Evolutionary conservation across 1,140 invertebrate genomes (phyloP).

Genomic region (Apocrypta bakeri): DNA sequence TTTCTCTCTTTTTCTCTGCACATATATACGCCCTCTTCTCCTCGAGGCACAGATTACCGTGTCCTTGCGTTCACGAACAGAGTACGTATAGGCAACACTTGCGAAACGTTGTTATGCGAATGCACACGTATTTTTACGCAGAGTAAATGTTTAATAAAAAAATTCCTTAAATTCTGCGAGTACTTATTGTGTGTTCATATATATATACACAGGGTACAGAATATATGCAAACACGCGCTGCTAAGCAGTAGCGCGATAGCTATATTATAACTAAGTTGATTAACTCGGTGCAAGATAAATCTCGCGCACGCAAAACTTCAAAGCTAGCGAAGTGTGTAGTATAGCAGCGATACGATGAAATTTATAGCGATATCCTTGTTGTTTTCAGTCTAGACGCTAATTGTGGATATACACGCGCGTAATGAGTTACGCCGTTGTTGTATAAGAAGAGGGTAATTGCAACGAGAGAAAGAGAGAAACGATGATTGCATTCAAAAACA

Average conservation of each 20-base stretch:
- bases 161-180: not conserved
- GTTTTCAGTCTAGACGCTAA: slow-evolving; percentile 38
- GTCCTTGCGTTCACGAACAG: not conserved
- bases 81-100: not conserved
- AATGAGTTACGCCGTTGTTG: not conserved
- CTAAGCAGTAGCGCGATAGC: not conserved
- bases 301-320: not conserved
- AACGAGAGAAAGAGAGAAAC: not conserved
- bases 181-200: no score
- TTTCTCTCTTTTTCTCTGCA: not conserved
- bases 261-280: not conserved
- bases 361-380: slow-evolving; percentile 21
- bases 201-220: no score
- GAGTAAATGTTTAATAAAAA: not conserved
- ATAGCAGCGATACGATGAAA: slow-evolving; percentile 16
- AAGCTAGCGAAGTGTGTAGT: not conserved
- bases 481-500: slow-evolving; percentile 29
- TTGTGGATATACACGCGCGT: not conserved
- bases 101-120: no score
- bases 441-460: not conserved
- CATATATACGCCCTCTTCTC: no score
- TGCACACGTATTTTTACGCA: no score
- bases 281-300: slow-evolving; percentile 18
- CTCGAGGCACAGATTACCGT: slow-evolving; percentile 30
- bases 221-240: no score